Evolutionary conservation across 2,888 invertebrate genomes (phyloP), one percentile per base, ranked within the genome.

Genomic region (Lottia gigantea): DNA sequence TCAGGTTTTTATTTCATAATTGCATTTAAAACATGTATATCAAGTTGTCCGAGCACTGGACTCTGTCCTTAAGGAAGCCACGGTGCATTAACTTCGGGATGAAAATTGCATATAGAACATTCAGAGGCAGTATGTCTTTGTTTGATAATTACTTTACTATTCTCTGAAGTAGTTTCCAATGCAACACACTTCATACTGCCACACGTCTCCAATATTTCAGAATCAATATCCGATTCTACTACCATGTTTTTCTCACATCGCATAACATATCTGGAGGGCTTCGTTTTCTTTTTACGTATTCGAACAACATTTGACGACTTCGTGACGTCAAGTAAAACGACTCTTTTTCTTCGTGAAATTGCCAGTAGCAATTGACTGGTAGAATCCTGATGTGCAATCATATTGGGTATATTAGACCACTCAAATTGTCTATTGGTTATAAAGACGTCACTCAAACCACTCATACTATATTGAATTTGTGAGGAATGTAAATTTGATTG

Each of bases 231-330:
- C 19, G 55, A 55, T 55, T 55, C 55, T 55, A 55, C 15, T 8
- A 55, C 19, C 55, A 55, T 55, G 55, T 55, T 55, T 55, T 55
- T 55, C 55, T 19, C 55, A 55, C 55, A 55, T 19, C 55, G 55
- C 11, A 23, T 55, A 55, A 55, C 23, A 23, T 55, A 23, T 23
- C 55, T 55, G 23, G 55, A 55, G 55, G 55, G 23, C 19, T 23
- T 55, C 23, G 19, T 23, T 12, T 23, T 19, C 23, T 55, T 55
- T 55, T 23, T 55, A 14, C 19, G 55, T 55, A 55, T 55, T 23
- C 23, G 11, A 23, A 55, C 23, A 55, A 55, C 55, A 55, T 55
- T 55, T 55, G 23, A 19, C 11, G 55, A 55, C 19, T 55, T 23
- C 55, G 55, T 55, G 55, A 55, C 55, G 55, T 55, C 55, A 55